Evolutionary conservation across 2,888 invertebrate genomes (phyloP).

Genomic region (Hirtodrosophila confusa): DNA sequence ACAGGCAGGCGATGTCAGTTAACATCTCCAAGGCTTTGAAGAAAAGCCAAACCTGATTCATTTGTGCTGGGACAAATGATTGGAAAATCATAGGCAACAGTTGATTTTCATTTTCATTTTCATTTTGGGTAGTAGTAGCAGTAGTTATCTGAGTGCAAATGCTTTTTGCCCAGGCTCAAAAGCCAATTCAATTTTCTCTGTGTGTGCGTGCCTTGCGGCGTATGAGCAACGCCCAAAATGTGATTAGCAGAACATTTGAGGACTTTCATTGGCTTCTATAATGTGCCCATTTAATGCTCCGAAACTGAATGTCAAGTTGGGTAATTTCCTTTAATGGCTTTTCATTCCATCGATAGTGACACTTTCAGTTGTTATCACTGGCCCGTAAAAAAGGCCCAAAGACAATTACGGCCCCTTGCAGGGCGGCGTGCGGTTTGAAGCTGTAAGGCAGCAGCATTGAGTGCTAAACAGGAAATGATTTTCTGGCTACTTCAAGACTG

Average conservation of each 20-base stretch:
- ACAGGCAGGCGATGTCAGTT: constrained; percentile 31
- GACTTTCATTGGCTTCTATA: constrained; percentile 30
- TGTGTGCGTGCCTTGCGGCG: constrained; percentile 23
- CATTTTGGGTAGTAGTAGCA: background rate
- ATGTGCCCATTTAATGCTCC: constrained; percentile 64
- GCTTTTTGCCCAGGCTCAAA: constrained; percentile 35
- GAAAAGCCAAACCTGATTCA: constrained; percentile 69
- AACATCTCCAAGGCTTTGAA: constrained; percentile 44
- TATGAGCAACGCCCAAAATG: constrained; percentile 55
- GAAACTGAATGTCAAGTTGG: constrained; percentile 65
- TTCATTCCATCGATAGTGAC: constrained; percentile 78
- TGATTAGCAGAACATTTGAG: constrained; percentile 65
- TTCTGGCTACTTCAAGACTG: constrained; percentile 43
- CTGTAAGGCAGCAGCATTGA: constrained; percentile 44
- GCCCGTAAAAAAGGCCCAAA: constrained; percentile 71
- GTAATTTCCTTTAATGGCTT: constrained; percentile 79
- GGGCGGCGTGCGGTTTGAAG: background rate
- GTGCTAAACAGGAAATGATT: constrained; percentile 79
- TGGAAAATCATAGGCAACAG: constrained; percentile 18
- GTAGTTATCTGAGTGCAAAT: background rate
- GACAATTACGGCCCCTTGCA: constrained; percentile 57
- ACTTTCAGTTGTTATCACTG: constrained; percentile 75
- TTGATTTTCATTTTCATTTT: constrained; percentile 4
- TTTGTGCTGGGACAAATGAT: constrained; percentile 26
- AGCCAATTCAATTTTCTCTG: constrained; percentile 58